These are phyloP conservation scores for Ellobium chinense DNA, from an alignment of 2,888 invertebrate genomes.

Conservation along the genomic window DNA sequence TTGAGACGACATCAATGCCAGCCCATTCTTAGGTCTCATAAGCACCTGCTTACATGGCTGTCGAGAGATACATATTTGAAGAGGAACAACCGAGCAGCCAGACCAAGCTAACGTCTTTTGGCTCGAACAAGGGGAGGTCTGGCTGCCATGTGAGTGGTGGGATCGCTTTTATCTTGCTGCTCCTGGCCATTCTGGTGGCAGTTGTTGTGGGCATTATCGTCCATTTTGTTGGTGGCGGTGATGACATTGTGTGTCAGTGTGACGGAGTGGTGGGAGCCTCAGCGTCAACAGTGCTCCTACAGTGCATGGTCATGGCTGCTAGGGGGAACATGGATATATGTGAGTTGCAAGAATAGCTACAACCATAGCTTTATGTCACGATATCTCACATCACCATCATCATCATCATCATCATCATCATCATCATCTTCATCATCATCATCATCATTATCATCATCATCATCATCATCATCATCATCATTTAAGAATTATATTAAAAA, in stretches of 20 bases:
- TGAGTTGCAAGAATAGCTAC: background rate
- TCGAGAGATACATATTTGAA: background rate
- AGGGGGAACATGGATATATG: background rate
- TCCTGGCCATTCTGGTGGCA: conserved; percentile 62
- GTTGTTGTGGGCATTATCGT: conserved; percentile 69
- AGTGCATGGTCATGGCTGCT: background rate
- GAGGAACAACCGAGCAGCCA: conserved; percentile 7
- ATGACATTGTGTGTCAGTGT: conserved; percentile 76
- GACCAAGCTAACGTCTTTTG: conserved; percentile 1
- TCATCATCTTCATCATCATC: no score
- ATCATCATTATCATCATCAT: no score
- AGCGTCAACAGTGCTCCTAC: background rate
- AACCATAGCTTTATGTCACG: background rate
- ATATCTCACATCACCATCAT: no score
- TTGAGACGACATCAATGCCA: no score
- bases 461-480: no score
- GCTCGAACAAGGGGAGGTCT: background rate
- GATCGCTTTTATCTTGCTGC: conserved; percentile 63
- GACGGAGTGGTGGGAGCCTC: background rate
- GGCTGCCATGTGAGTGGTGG: conserved; percentile 56
- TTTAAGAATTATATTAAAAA: no score
- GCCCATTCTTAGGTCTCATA: no score
- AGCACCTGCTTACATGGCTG: no score
- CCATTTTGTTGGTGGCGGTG: conserved; percentile 74
- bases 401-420: no score